phyloP scores from a whole-genome alignment of 1,140 invertebrate species.

The Pachyrhynchus sulphureomaculatus region DNA sequence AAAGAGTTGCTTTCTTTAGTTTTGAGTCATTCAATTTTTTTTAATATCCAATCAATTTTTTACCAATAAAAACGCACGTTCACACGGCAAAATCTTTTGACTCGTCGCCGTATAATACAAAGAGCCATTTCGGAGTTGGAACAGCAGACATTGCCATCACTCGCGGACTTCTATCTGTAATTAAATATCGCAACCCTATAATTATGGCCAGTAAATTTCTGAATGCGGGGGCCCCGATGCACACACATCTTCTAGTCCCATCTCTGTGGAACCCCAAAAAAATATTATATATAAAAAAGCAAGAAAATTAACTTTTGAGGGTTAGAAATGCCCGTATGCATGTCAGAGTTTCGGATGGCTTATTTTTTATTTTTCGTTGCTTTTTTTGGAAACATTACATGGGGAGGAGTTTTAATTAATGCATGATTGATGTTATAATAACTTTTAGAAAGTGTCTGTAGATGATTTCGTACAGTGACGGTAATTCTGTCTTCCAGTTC shows the following conservation, averaged over 20 bases:
- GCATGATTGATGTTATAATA: no score
- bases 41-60: conserved; percentile 32
- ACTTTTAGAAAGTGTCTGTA: no score
- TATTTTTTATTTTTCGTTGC: no score
- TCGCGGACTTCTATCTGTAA: conserved; percentile 50
- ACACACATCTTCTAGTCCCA: conserved; percentile 41
- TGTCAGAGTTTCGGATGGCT: no score
- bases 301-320: conserved; percentile 13
- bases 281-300: conserved; percentile 21
- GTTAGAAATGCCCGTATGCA: not conserved
- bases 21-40: no score
- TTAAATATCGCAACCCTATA: conserved; percentile 55
- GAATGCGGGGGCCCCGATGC: conserved; percentile 49
- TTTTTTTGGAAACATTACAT: no score
- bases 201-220: conserved; percentile 55
- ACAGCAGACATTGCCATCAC: conserved; percentile 24
- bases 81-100: conserved; percentile 22
- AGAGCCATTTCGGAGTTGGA: conserved; percentile 18
- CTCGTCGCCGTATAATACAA: conserved; percentile 18
- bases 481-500: no score
- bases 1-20: no score
- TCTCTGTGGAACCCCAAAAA: conserved; percentile 28
- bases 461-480: no score
- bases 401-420: no score
- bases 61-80: conserved; percentile 21